phyloP scores from a whole-genome alignment of 2,113 vertebrate species.

The Miniopterus natalensis region DNA sequence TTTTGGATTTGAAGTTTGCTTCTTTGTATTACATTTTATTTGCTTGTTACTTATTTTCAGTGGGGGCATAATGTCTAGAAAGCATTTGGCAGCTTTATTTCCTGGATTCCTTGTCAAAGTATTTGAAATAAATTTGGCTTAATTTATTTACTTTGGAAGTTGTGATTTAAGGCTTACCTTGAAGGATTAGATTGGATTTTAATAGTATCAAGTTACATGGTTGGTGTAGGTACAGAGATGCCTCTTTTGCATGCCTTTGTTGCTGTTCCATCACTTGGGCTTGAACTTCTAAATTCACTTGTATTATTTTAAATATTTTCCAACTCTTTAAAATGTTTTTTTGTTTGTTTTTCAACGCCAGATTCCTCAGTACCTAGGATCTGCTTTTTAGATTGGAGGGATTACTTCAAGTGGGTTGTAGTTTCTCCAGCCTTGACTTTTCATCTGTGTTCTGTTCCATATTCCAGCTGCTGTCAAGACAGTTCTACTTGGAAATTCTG shows the following conservation, averaged over 20 bases:
- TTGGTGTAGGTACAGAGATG: neutral
- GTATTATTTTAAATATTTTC: neutral
- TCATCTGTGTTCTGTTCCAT: neutral
- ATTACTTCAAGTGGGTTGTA: neutral
- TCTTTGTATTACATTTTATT: constrained; percentile 47
- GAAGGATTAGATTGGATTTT: constrained; percentile 13
- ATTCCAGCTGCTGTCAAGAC: neutral
- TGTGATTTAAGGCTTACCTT: neutral
- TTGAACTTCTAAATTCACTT: neutral
- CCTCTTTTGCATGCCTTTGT: neutral
- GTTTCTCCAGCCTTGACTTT: neutral
- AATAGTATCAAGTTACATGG: neutral
- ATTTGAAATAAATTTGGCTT: constrained; percentile 15
- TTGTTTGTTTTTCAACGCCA: neutral
- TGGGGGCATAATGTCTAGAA: neutral
- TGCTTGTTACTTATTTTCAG: constrained; percentile 37
- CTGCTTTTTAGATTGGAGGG: constrained; percentile 4
- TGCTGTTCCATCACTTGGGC: neutral
- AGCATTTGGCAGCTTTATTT: constrained; percentile 21
- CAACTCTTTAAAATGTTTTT: neutral
- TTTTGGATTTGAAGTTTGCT: constrained; percentile 37
- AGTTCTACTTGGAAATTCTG: neutral
- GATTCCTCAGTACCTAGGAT: neutral
- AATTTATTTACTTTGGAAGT: constrained; percentile 25
- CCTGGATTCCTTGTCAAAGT: neutral